Conservation (phyloP, 2,888 invertebrate genomes). For the Proisotoma minuta region DNA sequence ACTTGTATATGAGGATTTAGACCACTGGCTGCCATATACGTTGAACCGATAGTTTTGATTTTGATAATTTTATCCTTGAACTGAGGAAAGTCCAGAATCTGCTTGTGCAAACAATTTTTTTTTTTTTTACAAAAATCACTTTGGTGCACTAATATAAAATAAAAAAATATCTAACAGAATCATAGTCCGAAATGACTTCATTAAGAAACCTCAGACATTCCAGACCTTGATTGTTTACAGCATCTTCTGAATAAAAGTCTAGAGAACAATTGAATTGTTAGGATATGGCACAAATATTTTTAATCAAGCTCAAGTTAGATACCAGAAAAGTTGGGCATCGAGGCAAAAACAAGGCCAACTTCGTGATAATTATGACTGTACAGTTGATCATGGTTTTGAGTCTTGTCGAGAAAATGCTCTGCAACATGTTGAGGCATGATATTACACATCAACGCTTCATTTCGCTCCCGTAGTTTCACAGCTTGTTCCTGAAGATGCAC, state of each 20-base stretch:
- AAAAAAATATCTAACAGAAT: neutral
- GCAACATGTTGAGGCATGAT: conserved; percentile 14
- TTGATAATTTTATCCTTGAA: conserved; percentile 14
- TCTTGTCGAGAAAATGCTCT: conserved; percentile 5
- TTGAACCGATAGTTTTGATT: conserved; percentile 20
- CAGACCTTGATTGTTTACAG: conserved; percentile 14
- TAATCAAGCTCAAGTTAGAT: neutral
- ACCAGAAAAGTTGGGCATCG: conserved; percentile 15
- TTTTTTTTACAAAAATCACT: too few relatives aligned
- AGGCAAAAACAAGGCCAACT: conserved; percentile 10
- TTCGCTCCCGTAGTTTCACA: neutral
- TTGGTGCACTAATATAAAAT: too few relatives aligned
- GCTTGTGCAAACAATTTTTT: neutral
- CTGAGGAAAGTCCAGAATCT: conserved; percentile 6
- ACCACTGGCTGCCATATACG: conserved; percentile 18
- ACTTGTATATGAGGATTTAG: conserved; percentile 7
- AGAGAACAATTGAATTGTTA: neutral
- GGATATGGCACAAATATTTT: neutral
- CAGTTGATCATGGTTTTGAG: neutral
- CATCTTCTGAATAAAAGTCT: conserved; percentile 19
- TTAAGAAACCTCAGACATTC: conserved; percentile 15
- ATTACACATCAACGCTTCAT: conserved; percentile 15
- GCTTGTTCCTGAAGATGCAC: neutral
- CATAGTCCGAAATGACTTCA: conserved; percentile 20
- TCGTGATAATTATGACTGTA: conserved; percentile 11